Evolutionary conservation across 1,140 invertebrate species (phyloP), one percentile per base, ranked within the genome.

Genomic region (Phymastichus coffea): DNA sequence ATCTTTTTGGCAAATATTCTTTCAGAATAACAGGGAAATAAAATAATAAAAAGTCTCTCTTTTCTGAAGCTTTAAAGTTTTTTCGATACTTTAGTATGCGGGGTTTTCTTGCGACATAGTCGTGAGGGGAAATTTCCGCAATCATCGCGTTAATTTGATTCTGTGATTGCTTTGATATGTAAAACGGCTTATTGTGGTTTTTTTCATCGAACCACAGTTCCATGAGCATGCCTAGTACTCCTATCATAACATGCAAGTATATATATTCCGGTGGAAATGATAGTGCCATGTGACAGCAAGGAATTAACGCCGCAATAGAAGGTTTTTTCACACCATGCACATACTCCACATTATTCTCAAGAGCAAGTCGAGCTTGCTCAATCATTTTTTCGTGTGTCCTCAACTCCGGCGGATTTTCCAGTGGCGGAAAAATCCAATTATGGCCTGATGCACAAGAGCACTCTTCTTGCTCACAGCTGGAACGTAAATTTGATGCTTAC

Each of bases 211-310:
- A 53, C n/a, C n/a, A n/a, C n/a, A n/a, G n/a, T n/a, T n/a, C 54
- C 54, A 63, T 22, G 10, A 63, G 23, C 41, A 47, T 57, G 4
- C 48, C 19, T 17, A 53, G 26, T n/a, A 57, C 46, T 6, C 59
- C 54, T 23, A 65, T 25, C 35, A 62, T 26, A 14, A 62, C 25
- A 14, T n/a, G n/a, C n/a, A n/a, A n/a, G 46, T 65, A 59, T 59
- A 65, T 61, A 30, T 58, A 58, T 22, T 65, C 63, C 2, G 59
- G 55, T 12, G 58, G 20, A 56, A 59, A 51, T 12, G 55, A 40
- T 14, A 43, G 56, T 20, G 51, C 41, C 14, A 48, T 26, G 33
- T 65, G 26, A 48, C 62, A 51, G 19, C 40, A 47, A 33, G 63
- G 52, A 22, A 65, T 49, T 23, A 19, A 52, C 15, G 48, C 10